Base-by-base conservation (phyloP, 92 coral and sea anemone genomes). In the Meandrina meandrites region DNA sequence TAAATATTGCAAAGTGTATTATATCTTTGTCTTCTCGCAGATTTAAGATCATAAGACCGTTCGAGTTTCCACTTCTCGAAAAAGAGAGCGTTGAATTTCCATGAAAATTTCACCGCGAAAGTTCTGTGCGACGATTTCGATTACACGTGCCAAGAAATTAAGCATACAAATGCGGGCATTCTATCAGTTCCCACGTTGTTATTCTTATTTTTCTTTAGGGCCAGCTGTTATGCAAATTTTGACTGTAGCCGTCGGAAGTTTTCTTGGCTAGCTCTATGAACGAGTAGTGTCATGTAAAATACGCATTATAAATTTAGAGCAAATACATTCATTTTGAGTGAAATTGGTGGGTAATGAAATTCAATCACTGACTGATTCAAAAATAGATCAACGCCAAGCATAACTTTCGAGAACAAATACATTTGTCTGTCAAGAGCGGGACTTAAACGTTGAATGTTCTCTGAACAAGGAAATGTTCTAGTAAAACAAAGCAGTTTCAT, bases 151-250 rank as follows among this genome's bases (percentile, higher is more conserved):
- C 82, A 76, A 47, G 34, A 60, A 24, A 72, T n/a, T 7, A 40
- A 27, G 57, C 80, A 75, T 74, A 35, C 21, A 77, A 85, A 78
- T 62, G 66, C 82, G 60, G 76, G 88, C 82, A 76, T 85, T 72
- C 70, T 73, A 74, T 15, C 71, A 5, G 0, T 60, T 76, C 81
- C 82, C 88, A 85, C 88, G 88, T 85, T 85, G 88, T 66, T 85
- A 64, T 85, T 85, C 88, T 37, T 76, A 58, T 85, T 36, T 76
- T 64, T 73, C 80, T 73, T 66, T 48, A 66, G 76, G 36, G 67
- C 81, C 90, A 88, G 90, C 90, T 88, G 90, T 40, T 88, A 88
- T 88, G 90, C 90, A 68, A 88, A 88, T 88, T 88, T 54, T 48
- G 48, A 54, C 14, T 30, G 54, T 57, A 4, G 79, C 54, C 80